Conservation (phyloP, 2,888 invertebrate species). For the Erynnis tages region DNA sequence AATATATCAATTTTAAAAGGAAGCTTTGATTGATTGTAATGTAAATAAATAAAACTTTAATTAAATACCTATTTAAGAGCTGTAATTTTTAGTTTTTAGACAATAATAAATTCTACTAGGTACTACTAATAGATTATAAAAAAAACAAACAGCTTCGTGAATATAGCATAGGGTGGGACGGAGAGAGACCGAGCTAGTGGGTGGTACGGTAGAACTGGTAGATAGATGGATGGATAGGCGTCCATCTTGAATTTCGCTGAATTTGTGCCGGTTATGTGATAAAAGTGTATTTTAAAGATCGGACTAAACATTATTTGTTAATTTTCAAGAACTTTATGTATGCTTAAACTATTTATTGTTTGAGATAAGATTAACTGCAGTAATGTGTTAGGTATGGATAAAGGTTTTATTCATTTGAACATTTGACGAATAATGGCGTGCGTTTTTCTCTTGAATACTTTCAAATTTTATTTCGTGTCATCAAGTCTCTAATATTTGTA, state of each 20-base stretch:
- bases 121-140: too few species aligned
- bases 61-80: too few species aligned
- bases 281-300: conserved; percentile 77
- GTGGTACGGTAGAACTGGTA: conserved; percentile 5
- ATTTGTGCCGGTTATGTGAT: conserved; percentile 87
- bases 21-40: too few species aligned
- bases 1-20: too few species aligned
- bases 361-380: conserved; percentile 83
- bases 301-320: conserved; percentile 69
- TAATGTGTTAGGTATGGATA: conserved; percentile 87
- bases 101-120: too few species aligned
- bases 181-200: conserved; percentile 29
- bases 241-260: conserved; percentile 90
- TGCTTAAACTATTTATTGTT: conserved; percentile 68
- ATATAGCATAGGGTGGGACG: conserved; percentile 22
- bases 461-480: conserved; percentile 72
- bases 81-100: too few species aligned
- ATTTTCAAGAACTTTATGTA: conserved; percentile 75
- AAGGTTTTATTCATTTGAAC: conserved; percentile 71
- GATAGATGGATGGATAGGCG: conserved; percentile 83
- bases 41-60: too few species aligned
- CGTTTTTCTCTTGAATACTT: conserved; percentile 83
- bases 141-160: too few species aligned
- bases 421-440: conserved; percentile 85
- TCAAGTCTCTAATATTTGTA: conserved; percentile 53